Conservation (phyloP, 2,888 invertebrate species). For the Tryphoninae sp. region DNA sequence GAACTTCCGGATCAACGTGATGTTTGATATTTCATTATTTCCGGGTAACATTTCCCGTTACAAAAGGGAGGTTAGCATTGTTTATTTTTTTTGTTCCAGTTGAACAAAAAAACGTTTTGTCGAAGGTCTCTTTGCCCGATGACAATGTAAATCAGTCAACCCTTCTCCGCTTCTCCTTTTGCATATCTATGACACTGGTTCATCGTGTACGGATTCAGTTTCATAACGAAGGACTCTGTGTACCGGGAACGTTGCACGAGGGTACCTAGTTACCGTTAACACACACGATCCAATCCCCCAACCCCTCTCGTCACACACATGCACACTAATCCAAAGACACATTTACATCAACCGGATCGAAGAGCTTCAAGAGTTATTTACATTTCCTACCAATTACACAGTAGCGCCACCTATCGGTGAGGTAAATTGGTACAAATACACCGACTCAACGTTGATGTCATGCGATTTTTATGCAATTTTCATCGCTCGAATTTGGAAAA, state of each 20-base stretch:
- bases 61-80: not conserved
- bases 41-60: not conserved
- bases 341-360: slow-evolving; percentile 2
- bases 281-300: not conserved
- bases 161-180: not conserved
- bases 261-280: not conserved
- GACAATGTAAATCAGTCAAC: slow-evolving; percentile 11
- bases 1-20: not conserved
- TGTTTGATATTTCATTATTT: not conserved
- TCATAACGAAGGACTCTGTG: not conserved
- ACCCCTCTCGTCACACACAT: not conserved
- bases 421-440: not conserved
- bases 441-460: not conserved
- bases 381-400: not conserved
- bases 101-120: not conserved
- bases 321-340: not conserved
- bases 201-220: slow-evolving; percentile 23
- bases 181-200: slow-evolving; percentile 5
- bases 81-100: no score
- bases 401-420: slow-evolving; percentile 1
- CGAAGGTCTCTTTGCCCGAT: slow-evolving; percentile 21
- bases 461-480: slow-evolving; percentile 28
- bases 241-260: slow-evolving; percentile 2
- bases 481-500: not conserved
- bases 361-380: slow-evolving; percentile 4